A percentile compares a stretch with the other conserved stretches of the same genome.
Evolutionary conservation across 2,797 vertebrate genomes (phyloP).

Genomic region (Echiichthys vipera): DNA sequence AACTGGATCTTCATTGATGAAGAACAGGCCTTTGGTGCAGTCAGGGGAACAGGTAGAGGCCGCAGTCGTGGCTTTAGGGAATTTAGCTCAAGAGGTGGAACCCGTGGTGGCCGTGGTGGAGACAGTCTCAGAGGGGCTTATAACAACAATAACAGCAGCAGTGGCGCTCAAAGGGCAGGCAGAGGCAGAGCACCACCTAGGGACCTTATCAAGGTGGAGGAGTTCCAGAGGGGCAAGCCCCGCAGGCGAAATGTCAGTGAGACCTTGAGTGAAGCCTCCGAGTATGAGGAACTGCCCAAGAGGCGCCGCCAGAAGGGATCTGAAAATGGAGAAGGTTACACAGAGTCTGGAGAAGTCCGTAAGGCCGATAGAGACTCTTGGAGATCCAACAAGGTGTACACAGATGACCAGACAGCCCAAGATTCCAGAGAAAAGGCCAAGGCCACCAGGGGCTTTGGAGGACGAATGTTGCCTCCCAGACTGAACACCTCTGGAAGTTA

Average conservation of each 20-base stretch:
- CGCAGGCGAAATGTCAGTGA: conserved; percentile 94
- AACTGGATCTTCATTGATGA: conserved; percentile 99
- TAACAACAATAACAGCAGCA: conserved; percentile 62
- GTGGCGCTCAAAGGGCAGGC: conserved; percentile 76
- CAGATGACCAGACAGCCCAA: conserved; percentile 84
- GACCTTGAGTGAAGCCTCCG: conserved; percentile 95
- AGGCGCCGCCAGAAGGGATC: conserved; percentile 91
- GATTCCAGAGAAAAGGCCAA: conserved; percentile 88
- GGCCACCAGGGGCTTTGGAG: conserved; percentile 87
- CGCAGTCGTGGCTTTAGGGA: conserved; percentile 93
- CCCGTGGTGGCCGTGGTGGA: conserved; percentile 70
- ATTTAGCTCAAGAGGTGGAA: conserved; percentile 89
- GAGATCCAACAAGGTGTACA: conserved; percentile 93
- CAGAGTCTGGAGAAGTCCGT: conserved; percentile 83
- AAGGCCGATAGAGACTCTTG: conserved; percentile 93
- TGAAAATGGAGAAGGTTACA: conserved; percentile 87
- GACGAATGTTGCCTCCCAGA: conserved; percentile 90
- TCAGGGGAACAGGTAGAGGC: conserved; percentile 88
- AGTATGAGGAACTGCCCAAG: conserved; percentile 98
- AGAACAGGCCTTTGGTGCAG: conserved; percentile 94
- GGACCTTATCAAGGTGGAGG: conserved; percentile 89
- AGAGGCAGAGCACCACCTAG: conserved; percentile 87
- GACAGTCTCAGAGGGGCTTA: conserved; percentile 75
- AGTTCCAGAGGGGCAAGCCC: conserved; percentile 91
- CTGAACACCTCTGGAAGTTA: conserved; percentile 88